These are phyloP conservation scores for Nomada ruficornis DNA, from an alignment of 2,888 invertebrate genomes.

Conservation along the genomic window DNA sequence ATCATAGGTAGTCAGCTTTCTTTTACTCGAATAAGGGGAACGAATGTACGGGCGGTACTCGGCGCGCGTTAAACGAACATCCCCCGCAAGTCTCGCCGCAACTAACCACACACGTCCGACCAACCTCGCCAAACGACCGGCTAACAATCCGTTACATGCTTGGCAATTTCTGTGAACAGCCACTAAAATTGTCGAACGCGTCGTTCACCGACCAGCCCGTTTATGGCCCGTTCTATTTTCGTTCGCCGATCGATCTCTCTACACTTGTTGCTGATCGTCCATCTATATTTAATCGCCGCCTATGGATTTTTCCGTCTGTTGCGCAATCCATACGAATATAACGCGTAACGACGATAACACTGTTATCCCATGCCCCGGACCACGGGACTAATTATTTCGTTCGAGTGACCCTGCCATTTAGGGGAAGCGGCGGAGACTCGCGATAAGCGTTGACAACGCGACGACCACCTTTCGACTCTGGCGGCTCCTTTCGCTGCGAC, in stretches of 20 bases:
- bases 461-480: neutral
- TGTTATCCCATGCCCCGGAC: too few relatives aligned
- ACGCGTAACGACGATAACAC: neutral
- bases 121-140: neutral
- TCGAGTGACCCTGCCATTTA: neutral
- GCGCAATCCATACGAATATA: neutral
- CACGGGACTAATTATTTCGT: neutral
- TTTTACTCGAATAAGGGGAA: neutral
- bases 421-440: neutral
- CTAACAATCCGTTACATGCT: conserved; percentile 16
- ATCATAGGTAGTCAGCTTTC: neutral
- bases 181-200: conserved; percentile 1
- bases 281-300: neutral
- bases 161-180: conserved; percentile 28
- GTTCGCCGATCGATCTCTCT: conserved; percentile 3
- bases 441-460: neutral
- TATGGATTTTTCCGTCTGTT: neutral
- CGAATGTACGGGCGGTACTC: neutral
- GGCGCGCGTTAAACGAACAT: conserved; percentile 2
- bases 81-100: conserved; percentile 5
- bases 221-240: conserved; percentile 1
- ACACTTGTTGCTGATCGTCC: conserved; percentile 13
- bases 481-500: conserved; percentile 30
- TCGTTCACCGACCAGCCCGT: neutral
- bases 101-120: neutral